phyloP scores from a whole-genome alignment of 2,797 vertebrate species.

The Sebastes oblongus region DNA sequence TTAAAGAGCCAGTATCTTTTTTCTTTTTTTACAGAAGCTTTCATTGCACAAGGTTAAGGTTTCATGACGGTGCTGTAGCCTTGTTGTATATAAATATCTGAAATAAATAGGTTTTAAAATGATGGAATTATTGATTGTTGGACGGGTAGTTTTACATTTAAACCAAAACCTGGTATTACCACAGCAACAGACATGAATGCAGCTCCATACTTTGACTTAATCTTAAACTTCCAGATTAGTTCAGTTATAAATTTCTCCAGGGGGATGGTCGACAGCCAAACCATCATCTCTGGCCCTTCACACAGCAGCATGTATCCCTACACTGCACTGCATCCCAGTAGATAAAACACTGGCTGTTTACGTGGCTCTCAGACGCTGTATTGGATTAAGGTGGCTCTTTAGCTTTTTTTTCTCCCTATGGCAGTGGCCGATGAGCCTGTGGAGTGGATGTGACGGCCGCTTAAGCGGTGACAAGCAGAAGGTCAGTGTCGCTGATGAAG shows the following conservation, averaged over 20 bases:
- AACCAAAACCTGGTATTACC: background rate
- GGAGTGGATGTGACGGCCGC: conserved; percentile 81
- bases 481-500: conserved; percentile 81
- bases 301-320: conserved; percentile 22
- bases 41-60: conserved; percentile 74
- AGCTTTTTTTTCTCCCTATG: conserved; percentile 66
- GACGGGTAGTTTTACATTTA: background rate
- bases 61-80: conserved; percentile 24
- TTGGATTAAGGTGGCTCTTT: conserved; percentile 79
- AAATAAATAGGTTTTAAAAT: background rate
- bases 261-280: conserved; percentile 2
- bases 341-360: conserved; percentile 74
- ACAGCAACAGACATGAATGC: background rate
- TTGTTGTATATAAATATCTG: background rate
- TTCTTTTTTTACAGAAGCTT: conserved; percentile 63
- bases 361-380: conserved; percentile 67
- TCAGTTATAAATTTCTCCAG: background rate
- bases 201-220: background rate
- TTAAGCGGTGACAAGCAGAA: conserved; percentile 82
- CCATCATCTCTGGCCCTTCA: conserved; percentile 14
- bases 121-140: background rate
- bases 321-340: conserved; percentile 48
- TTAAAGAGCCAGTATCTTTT: conserved; percentile 85
- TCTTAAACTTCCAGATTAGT: conserved; percentile 13
- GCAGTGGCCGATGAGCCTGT: conserved; percentile 78